Percentiles rank a stretch among this genome's conserved stretches.
Evolutionary conservation across 2,888 invertebrate genomes (phyloP).

Genomic region (Hofmannophila pseudospretella): DNA sequence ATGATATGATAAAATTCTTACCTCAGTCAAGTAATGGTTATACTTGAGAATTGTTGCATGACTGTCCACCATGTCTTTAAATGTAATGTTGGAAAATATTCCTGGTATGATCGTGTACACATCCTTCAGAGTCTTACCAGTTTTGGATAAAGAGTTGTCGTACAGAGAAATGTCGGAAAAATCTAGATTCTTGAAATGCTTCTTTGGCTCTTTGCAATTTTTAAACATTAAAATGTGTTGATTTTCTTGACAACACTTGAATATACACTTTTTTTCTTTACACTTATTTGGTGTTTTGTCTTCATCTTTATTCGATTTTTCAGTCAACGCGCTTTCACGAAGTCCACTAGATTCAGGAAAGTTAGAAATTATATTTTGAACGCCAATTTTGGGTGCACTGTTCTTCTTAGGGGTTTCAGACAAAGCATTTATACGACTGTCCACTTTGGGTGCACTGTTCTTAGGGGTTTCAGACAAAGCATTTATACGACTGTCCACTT

Average conservation of each 20-base stretch:
- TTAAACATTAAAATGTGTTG: background rate
- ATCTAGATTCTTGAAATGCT: background rate
- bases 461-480: no score
- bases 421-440: no score
- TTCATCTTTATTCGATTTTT: no score
- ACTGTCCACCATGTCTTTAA: background rate
- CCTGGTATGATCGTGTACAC: background rate
- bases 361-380: no score
- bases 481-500: no score
- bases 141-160: background rate
- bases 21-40: background rate
- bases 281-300: no score
- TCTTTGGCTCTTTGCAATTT: background rate
- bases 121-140: constrained; percentile 1
- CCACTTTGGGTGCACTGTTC: no score
- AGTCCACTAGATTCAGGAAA: no score
- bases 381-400: no score
- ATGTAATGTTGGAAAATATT: background rate
- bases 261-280: background rate
- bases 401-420: no score
- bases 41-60: background rate
- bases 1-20: background rate
- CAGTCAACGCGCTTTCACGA: no score
- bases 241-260: background rate
- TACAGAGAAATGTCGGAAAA: background rate